Base-by-base conservation (phyloP, 1,140 invertebrate genomes). In the Temnothorax curvispinosus region DNA sequence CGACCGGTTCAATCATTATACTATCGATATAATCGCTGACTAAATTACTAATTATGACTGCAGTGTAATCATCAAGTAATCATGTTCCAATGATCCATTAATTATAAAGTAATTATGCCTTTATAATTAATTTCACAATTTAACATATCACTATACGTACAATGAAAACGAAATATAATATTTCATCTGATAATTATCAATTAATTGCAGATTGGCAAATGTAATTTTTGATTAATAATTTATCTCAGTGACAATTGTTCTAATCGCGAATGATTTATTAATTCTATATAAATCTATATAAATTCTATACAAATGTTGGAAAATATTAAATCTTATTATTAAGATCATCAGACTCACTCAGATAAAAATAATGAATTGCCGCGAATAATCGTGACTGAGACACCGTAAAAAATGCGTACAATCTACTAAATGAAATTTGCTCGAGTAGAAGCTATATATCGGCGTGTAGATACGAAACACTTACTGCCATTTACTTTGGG, bases 401-500 rank as follows among this genome's bases (percentile, higher is more conserved):
- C 47, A 18, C 50, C 3, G 11, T 4, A 35, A 69, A 27, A 35
- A 18, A 65, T 69, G n/a, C n/a, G 64, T n/a, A 8, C 52, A 56
- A 75, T 74, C 41, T 62, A 27, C 13, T 52, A 35, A 74, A 84
- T 74, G 38, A 74, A 75, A 84, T 75, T 60, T 21, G 72, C 69
- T 27, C 38, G 27, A 35, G 8, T 38, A n/a, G 35, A 35, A 78
- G 27, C 21, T 54, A 47, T 44, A 27, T 56, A 52, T 71, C 52
- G 44, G 54, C 35, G 47, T 69, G 47, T 44, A 60, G 9, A 18
- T 75, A 75, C 38, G 75, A 86, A 89, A 85, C 88, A 89, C 84
- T 89, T 89, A 89, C 18, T 86, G 76, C 84, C 87, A 89, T 86
- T 89, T 89, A 89, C 88, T 89, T 62, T 76, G 32, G 69, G 69